Base-by-base conservation (phyloP, 2,113 vertebrate genomes). In the Noctilio leporinus region DNA sequence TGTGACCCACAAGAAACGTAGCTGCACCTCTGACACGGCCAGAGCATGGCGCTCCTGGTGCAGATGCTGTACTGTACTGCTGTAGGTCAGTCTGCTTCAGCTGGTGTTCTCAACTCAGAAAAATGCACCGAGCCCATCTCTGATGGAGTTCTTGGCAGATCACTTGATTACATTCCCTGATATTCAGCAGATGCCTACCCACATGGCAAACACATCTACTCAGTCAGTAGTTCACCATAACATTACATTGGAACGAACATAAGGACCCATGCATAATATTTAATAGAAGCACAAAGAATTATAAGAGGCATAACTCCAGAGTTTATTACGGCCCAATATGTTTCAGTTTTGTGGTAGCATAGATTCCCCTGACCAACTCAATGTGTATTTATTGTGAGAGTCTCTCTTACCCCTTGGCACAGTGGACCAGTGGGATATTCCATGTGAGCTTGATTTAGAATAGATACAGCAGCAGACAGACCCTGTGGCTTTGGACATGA, bases 111-210 rank as follows among this genome's bases (percentile, higher is more conserved):
- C 97, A 97, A 96, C 95, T 83, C 88, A 96, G 93, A 98, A 98
- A 97, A 97, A 97, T 97, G 94, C 96, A 70, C 85, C 96, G 94
- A 95, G 70, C 95, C 96, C 10, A 30, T 97, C 96, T 97, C 96
- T 97, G 95, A 96, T 97, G 97, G 96, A 96, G 86, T 95, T 97
- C 90, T 97, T 98, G 98, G 97, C 96, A 98, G 97, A 95, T 96
- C 24, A 0, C 95, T 97, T 97, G 96, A 97, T 98, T 98, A 90
- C 67, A 94, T 95, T 98, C 88, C 89, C 96, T 98, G 93, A 97
- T 97, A 96, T 40, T 98, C 97, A 97, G 86, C 97, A 98, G 98
- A 98, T 98, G 97, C 96, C 89, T 97, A 70, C 80, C 76, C 97
- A 97, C 96, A 96, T 94, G 92, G 97, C 90, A 96, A 98, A 91